A percentile compares a stretch with the other conserved stretches of the same genome.
These are phyloP conservation scores for Papilio dardanus DNA, from an alignment of 1,140 invertebrate genomes.

Conservation along the genomic window DNA sequence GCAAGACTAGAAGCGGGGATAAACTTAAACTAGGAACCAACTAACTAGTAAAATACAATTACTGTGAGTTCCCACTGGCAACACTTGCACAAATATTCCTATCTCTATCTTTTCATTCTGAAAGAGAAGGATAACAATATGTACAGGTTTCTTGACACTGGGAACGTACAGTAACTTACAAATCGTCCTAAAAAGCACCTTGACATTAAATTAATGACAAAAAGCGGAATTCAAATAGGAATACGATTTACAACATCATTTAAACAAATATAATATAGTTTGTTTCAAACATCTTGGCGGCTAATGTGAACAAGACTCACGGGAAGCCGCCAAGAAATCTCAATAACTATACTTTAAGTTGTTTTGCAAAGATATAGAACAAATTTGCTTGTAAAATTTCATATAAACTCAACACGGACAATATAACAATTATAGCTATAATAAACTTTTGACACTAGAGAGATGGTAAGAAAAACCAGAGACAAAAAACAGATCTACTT, in stretches of 20 bases:
- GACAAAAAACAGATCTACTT: conserved; percentile 13
- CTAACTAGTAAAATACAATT: conserved; percentile 11
- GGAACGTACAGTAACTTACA: neutral
- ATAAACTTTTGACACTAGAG: conserved; percentile 11
- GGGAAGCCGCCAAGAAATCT: no score
- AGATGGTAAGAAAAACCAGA: conserved; percentile 10
- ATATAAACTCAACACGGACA: conserved; percentile 19
- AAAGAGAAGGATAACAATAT: no score
- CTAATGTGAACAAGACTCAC: no score
- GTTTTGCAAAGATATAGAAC: neutral
- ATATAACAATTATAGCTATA: conserved; percentile 17
- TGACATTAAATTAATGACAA: conserved; percentile 8
- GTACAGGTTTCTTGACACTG: neutral
- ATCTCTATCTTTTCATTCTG: no score
- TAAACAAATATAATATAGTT: conserved; percentile 5
- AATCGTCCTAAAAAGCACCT: conserved; percentile 37
- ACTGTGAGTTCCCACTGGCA: neutral
- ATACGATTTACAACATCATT: conserved; percentile 34
- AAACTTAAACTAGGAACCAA: conserved; percentile 45
- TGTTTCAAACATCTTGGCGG: no score
- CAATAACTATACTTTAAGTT: neutral
- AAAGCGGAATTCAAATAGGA: conserved; percentile 19
- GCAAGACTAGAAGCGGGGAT: conserved; percentile 58
- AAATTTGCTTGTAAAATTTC: conserved; percentile 21
- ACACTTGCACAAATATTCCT: neutral